Evolutionary conservation across 2,797 vertebrate species (phyloP).

Genomic region (Cetoscarus ocellatus): DNA sequence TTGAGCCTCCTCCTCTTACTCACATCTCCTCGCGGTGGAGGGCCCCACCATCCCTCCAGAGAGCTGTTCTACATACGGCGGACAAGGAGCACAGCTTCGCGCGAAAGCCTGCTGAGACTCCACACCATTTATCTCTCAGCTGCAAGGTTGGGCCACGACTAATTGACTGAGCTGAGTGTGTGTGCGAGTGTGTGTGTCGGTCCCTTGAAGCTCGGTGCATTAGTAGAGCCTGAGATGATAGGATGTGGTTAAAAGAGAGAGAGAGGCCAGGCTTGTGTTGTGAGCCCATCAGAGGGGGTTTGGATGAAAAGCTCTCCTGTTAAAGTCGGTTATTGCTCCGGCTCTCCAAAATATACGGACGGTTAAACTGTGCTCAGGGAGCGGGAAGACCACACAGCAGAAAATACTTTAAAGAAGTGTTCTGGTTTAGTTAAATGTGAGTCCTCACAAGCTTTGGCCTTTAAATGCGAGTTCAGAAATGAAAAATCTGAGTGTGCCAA

Average conservation of each 20-base stretch:
- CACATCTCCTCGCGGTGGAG: conserved; percentile 53
- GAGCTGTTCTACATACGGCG: conserved; percentile 81
- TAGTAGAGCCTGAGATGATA: conserved; percentile 74
- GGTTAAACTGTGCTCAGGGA: conserved; percentile 51
- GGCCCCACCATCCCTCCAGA: conserved; percentile 69
- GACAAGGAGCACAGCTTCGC: conserved; percentile 76
- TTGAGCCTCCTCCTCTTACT: conserved; percentile 57
- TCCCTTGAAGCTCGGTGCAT: conserved; percentile 71
- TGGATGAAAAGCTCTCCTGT: conserved; percentile 62
- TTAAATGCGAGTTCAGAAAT: neutral
- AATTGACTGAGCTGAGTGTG: conserved; percentile 71
- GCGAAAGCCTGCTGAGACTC: conserved; percentile 79
- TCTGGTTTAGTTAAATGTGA: neutral
- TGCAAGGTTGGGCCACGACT: conserved; percentile 78
- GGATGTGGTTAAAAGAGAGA: conserved; percentile 64
- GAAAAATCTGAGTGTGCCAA: neutral
- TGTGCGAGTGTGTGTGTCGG: conserved; percentile 21
- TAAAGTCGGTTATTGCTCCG: conserved; percentile 62
- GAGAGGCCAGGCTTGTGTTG: conserved; percentile 54
- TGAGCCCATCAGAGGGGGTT: conserved; percentile 57
- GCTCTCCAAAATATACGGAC: conserved; percentile 46
- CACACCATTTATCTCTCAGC: conserved; percentile 80
- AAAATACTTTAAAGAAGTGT: conserved; percentile 28
- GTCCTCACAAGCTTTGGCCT: neutral
- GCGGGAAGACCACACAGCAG: conserved; percentile 33